Evolutionary conservation across 1,140 invertebrate genomes (phyloP).

Genomic region (Vollenhovia emeryi): DNA sequence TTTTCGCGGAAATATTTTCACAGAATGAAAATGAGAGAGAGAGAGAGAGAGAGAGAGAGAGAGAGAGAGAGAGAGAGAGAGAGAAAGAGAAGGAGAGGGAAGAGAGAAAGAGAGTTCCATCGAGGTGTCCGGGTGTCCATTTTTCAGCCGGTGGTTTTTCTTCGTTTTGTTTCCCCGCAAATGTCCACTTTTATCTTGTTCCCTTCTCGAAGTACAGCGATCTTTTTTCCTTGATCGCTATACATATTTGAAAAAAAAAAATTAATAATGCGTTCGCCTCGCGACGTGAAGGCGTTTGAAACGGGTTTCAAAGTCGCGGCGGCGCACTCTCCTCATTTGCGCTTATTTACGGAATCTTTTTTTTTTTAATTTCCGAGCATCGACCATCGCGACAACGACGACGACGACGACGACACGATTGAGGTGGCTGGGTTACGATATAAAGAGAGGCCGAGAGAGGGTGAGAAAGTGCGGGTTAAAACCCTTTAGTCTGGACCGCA

Average conservation of each 20-base stretch:
- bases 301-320: slow-evolving; percentile 37
- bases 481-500: slow-evolving; percentile 84
- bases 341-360: slow-evolving; percentile 54
- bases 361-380: slow-evolving; percentile 69
- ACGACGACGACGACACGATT: slow-evolving; percentile 26
- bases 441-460: slow-evolving; percentile 48
- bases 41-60: no score
- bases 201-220: background rate
- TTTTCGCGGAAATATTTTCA: slow-evolving; percentile 37
- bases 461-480: slow-evolving; percentile 74
- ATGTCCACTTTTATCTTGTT: background rate
- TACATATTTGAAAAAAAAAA: slow-evolving; percentile 32
- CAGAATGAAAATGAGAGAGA: background rate
- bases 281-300: slow-evolving; percentile 20
- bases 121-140: background rate
- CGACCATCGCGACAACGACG: slow-evolving; percentile 52
- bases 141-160: background rate
- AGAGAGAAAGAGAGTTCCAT: background rate
- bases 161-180: background rate
- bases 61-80: background rate
- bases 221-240: background rate
- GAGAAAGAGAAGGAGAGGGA: no score
- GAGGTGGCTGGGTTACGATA: slow-evolving; percentile 22
- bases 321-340: slow-evolving; percentile 23
- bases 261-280: slow-evolving; percentile 28